Evolutionary conservation across 2,113 vertebrate species (phyloP).

Genomic region (Eupsittula cactorum): DNA sequence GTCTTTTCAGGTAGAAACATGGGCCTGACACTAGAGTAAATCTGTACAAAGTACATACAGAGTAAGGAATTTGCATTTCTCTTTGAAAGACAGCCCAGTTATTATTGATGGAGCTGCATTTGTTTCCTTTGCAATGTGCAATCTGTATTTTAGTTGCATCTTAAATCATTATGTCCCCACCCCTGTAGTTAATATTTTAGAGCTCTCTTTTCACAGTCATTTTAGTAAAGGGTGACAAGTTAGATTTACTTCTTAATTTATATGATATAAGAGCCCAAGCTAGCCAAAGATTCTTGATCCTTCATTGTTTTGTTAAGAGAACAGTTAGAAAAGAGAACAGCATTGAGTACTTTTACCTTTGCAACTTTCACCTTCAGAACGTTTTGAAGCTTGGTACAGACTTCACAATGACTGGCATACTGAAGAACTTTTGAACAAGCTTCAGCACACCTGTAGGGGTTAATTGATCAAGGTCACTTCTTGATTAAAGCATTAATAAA

Average conservation of each 20-base stretch:
- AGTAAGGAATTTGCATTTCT: background rate
- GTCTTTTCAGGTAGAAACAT: background rate
- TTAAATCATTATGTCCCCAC: background rate
- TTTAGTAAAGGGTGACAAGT: background rate
- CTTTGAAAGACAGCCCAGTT: background rate
- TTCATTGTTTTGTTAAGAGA: background rate
- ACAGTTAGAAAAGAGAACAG: background rate
- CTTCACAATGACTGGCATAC: background rate
- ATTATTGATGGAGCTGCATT: background rate
- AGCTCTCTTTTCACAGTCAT: background rate
- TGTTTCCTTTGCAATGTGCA: background rate
- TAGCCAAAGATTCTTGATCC: background rate
- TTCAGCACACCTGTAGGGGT: background rate
- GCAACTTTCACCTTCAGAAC: background rate
- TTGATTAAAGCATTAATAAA: background rate
- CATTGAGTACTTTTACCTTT: background rate
- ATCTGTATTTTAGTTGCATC: background rate
- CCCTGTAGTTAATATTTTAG: background rate
- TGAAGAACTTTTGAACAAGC: background rate
- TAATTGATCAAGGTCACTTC: background rate
- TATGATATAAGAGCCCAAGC: background rate
- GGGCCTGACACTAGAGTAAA: background rate
- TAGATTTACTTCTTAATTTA: background rate
- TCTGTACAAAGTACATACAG: background rate
- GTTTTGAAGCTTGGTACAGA: background rate